Conservation (phyloP, 2,797 vertebrate species). For the Sebastes trivittatus region DNA sequence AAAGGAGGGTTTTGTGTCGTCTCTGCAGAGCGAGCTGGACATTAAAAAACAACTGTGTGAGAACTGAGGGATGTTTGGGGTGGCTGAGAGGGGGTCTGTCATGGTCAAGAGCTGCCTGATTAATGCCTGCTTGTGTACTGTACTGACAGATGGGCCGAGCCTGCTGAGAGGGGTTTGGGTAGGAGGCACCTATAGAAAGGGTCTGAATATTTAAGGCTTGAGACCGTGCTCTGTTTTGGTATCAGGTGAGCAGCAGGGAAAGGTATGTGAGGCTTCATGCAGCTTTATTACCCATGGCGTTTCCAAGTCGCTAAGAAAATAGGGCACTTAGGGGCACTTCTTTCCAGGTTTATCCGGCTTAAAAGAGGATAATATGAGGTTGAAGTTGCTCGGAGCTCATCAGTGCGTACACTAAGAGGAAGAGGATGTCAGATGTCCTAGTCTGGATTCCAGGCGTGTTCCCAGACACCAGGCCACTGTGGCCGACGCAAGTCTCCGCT, state of each 20-base stretch:
- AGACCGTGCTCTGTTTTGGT: neutral
- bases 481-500: slow-evolving; percentile 65
- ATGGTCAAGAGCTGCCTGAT: slow-evolving; percentile 64
- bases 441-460: slow-evolving; percentile 64
- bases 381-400: slow-evolving; percentile 46
- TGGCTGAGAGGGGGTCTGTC: slow-evolving; percentile 27
- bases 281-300: neutral
- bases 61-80: slow-evolving; percentile 61
- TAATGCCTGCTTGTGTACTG: slow-evolving; percentile 51
- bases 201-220: slow-evolving; percentile 19
- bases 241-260: slow-evolving; percentile 13
- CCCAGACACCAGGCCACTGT: slow-evolving; percentile 65
- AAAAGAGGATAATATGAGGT: slow-evolving; percentile 31
- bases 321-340: slow-evolving; percentile 2
- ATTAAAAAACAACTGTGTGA: slow-evolving; percentile 68
- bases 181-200: slow-evolving; percentile 36
- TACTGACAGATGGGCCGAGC: slow-evolving; percentile 51
- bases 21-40: slow-evolving; percentile 38
- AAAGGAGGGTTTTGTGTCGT: slow-evolving; percentile 70
- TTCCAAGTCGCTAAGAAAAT: slow-evolving; percentile 18
- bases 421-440: slow-evolving; percentile 66
- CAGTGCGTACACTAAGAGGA: slow-evolving; percentile 23
- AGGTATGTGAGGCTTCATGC: slow-evolving; percentile 6
- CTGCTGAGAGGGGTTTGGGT: slow-evolving; percentile 14
- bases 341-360: slow-evolving; percentile 23